Conservation (phyloP, 2,113 vertebrate species). For the Elaphurus davidianus region DNA sequence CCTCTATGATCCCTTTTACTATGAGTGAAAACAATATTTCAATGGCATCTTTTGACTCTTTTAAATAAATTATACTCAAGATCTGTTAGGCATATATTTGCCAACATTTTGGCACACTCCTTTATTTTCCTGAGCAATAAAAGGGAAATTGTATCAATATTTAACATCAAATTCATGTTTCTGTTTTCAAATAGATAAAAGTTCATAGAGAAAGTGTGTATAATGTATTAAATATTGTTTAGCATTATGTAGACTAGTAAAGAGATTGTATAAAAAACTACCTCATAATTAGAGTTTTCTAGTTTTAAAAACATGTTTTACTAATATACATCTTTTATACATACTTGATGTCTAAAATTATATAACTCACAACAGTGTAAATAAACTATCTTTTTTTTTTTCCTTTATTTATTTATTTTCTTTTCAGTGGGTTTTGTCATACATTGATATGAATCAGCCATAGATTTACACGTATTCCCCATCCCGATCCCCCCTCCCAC, state of each 20-base stretch:
- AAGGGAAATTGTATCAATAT: not conserved
- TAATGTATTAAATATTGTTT: not conserved
- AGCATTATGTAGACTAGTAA: not conserved
- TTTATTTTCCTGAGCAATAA: constrained; percentile 10
- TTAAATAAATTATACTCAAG: not conserved
- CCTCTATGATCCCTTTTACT: not conserved
- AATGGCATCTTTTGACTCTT: not conserved
- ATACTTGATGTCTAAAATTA: not conserved
- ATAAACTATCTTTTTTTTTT: not conserved
- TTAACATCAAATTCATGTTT: not conserved
- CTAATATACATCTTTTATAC: not conserved
- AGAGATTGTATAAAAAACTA: not conserved
- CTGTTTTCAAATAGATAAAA: constrained; percentile 7
- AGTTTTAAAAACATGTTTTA: not conserved
- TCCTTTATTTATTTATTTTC: no score
- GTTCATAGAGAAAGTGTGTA: not conserved
- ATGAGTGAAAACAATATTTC: not conserved
- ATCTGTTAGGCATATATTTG: not conserved
- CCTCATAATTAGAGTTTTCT: constrained; percentile 3
- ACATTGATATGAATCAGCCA: no score
- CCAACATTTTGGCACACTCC: not conserved
- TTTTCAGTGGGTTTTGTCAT: no score
- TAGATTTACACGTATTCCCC: no score
- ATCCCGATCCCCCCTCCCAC: no score
- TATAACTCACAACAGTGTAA: not conserved